Percentiles rank a stretch among this genome's conserved stretches.
Conservation (phyloP, 2,888 invertebrate genomes). For the Rhagophthalmus giganteus region DNA sequence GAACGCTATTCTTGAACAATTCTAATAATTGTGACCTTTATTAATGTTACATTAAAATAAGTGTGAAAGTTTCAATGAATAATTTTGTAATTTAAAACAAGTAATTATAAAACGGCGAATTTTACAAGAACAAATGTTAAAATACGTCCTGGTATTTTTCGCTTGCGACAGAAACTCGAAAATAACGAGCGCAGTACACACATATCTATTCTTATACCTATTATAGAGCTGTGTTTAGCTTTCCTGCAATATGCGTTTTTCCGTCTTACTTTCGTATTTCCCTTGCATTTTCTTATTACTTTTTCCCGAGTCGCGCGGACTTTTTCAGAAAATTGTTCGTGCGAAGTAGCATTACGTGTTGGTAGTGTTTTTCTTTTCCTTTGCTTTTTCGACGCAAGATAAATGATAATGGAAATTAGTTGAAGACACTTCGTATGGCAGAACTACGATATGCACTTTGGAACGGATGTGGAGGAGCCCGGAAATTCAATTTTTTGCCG, state of each 20-base stretch:
- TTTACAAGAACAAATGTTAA: too few relatives aligned
- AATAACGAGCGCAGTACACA: too few relatives aligned
- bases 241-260: neutral
- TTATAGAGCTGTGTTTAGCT: too few relatives aligned
- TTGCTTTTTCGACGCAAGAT: constrained; percentile 42
- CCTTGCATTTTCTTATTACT: neutral
- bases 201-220: too few relatives aligned
- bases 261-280: neutral
- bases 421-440: constrained; percentile 45
- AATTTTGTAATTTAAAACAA: too few relatives aligned
- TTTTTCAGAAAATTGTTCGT: constrained; percentile 27
- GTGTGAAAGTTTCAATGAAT: too few relatives aligned
- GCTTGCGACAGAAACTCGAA: too few relatives aligned
- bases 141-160: too few relatives aligned
- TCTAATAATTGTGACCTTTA: too few relatives aligned
- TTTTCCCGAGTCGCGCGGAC: neutral
- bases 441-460: constrained; percentile 48
- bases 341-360: constrained; percentile 46
- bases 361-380: constrained; percentile 40
- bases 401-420: constrained; percentile 56
- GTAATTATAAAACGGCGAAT: too few relatives aligned
- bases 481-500: constrained; percentile 25
- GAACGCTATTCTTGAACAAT: too few relatives aligned
- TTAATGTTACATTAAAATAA: too few relatives aligned
- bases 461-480: constrained; percentile 25